phyloP scores from a whole-genome alignment of 2,113 vertebrate species.

The Eira barbara region DNA sequence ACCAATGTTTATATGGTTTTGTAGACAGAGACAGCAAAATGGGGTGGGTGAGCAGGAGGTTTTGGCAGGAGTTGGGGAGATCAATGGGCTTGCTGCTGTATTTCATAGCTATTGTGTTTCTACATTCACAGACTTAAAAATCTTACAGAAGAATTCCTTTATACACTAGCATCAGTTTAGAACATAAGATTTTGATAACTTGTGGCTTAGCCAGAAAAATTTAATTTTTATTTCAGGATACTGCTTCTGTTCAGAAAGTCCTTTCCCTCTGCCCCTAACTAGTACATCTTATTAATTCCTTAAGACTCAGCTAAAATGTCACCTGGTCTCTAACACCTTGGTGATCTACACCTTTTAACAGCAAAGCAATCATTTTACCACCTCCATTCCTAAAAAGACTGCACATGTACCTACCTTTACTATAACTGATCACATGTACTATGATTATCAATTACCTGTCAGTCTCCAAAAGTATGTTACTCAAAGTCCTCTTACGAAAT shows the following conservation, averaged over 20 bases:
- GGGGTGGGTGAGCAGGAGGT: neutral
- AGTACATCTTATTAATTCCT: neutral
- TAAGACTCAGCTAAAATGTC: neutral
- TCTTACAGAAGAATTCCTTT: neutral
- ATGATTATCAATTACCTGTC: neutral
- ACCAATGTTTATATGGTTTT: neutral
- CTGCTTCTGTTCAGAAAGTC: neutral
- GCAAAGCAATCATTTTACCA: neutral
- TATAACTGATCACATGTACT: neutral
- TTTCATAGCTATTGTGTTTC: neutral
- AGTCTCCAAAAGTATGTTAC: neutral
- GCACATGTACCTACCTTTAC: neutral
- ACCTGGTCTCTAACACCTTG: neutral
- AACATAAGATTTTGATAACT: neutral
- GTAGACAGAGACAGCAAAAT: neutral
- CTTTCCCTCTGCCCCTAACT: neutral
- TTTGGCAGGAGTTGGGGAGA: neutral
- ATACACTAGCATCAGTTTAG: neutral
- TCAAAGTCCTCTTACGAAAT: neutral
- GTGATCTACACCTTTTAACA: neutral
- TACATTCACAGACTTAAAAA: neutral
- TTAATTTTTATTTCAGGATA: conserved; percentile 8
- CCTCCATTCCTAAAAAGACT: neutral
- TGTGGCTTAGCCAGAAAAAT: neutral
- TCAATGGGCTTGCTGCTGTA: neutral